phyloP scores from a whole-genome alignment of 2,888 invertebrate species.

The Meteorus cinctellus region DNA sequence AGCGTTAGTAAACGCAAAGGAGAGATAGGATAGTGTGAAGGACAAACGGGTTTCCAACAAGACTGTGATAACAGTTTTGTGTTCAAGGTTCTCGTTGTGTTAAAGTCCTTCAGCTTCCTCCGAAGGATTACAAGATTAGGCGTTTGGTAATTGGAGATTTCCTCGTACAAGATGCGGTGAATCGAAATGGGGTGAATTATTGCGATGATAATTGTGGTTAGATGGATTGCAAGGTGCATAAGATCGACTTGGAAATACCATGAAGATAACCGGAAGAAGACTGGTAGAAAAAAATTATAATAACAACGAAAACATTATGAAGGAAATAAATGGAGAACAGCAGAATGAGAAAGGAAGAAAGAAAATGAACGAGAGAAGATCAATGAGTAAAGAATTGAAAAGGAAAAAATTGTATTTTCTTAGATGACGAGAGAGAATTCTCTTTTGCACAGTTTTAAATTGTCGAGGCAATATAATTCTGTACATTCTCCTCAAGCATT shows the following conservation, averaged over 20 bases:
- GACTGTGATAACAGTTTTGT: slow-evolving; percentile 3
- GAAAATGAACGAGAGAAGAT: slow-evolving; percentile 19
- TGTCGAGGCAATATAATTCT: slow-evolving; percentile 35
- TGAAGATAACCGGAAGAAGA: slow-evolving; percentile 16
- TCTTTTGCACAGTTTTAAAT: slow-evolving; percentile 31
- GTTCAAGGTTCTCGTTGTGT: background rate
- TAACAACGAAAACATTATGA: slow-evolving; percentile 12
- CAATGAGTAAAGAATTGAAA: slow-evolving; percentile 20
- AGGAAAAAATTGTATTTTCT: slow-evolving; percentile 27
- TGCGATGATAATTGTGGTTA: slow-evolving; percentile 5
- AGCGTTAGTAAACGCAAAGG: background rate
- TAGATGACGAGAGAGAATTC: slow-evolving; percentile 25
- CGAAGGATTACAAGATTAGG: slow-evolving; percentile 22
- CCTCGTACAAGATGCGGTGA: background rate
- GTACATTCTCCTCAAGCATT: slow-evolving; percentile 36
- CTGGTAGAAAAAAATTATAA: background rate
- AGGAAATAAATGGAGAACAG: slow-evolving; percentile 11
- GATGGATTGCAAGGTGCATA: background rate
- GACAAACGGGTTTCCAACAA: background rate
- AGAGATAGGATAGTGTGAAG: background rate
- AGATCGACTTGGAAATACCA: background rate
- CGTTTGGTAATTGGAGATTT: slow-evolving; percentile 27
- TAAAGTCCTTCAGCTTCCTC: background rate
- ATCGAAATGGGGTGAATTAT: slow-evolving; percentile 2
- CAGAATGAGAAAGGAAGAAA: slow-evolving; percentile 14